Conservation (phyloP, 2,888 invertebrate species). For the Campopleginae sp. region DNA sequence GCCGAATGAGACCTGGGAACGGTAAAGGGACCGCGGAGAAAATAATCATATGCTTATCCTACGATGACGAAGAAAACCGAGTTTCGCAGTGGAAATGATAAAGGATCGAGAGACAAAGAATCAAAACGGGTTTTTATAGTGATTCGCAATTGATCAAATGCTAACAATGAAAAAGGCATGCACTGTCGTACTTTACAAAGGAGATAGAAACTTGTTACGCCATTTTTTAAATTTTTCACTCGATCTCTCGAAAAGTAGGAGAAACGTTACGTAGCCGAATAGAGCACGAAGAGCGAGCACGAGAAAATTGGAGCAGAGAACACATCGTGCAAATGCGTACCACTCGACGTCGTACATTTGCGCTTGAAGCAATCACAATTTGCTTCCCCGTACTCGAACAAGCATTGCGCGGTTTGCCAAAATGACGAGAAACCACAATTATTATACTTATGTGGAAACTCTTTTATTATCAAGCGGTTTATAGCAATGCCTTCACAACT, state of each 20-base stretch:
- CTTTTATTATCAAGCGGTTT: slow-evolving; percentile 12
- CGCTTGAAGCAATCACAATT: slow-evolving; percentile 47
- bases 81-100: slow-evolving; percentile 43
- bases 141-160: not conserved
- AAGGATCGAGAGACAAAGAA: slow-evolving; percentile 10
- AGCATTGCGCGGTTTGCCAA: slow-evolving; percentile 34
- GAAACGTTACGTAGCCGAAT: slow-evolving; percentile 17
- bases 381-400: slow-evolving; percentile 32
- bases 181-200: not conserved
- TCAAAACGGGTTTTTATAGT: not conserved
- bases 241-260: not conserved
- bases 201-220: not conserved
- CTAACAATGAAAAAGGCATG: slow-evolving; percentile 1
- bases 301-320: slow-evolving; percentile 37
- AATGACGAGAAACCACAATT: slow-evolving; percentile 32
- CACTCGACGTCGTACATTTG: slow-evolving; percentile 23
- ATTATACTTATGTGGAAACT: slow-evolving; percentile 26
- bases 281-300: slow-evolving; percentile 27
- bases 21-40: slow-evolving; percentile 21
- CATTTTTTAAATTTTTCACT: not conserved
- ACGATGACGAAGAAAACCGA: slow-evolving; percentile 48
- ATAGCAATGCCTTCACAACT: slow-evolving; percentile 9
- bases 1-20: not conserved
- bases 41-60: slow-evolving; percentile 43
- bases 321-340: slow-evolving; percentile 13